Evolutionary conservation across 35 echinoderm and acorn worm genomes (phyloP).

Genomic region (Heliocidaris tuberculata): DNA sequence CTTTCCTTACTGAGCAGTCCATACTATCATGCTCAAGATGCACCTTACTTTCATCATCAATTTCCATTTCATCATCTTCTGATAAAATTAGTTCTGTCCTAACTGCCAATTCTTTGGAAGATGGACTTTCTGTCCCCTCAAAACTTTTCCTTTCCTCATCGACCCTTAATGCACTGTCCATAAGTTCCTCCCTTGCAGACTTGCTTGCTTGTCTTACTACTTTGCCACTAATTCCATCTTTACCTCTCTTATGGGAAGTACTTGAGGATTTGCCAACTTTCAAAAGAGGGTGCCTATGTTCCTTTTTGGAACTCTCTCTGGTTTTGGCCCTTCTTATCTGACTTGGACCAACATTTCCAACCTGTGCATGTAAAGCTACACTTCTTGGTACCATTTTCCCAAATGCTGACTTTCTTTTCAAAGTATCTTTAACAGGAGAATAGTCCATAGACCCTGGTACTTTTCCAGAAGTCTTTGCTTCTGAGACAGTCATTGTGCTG

Average conservation of each 20-base stretch:
- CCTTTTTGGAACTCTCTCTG: neutral
- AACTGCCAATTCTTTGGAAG: neutral
- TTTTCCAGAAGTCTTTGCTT: neutral
- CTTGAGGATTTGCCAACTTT: neutral
- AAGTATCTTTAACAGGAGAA: neutral
- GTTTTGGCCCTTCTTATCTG: neutral
- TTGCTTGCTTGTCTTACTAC: neutral
- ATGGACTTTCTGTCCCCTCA: neutral
- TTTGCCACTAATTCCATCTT: neutral
- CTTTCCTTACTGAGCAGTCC: neutral
- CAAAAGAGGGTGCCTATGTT: neutral
- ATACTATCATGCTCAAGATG: slow-evolving; percentile 2
- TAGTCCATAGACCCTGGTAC: neutral
- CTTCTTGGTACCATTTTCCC: slow-evolving; percentile 21
- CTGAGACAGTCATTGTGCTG: neutral
- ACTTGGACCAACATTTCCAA: slow-evolving; percentile 4
- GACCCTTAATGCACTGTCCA: neutral
- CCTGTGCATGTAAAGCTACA: neutral
- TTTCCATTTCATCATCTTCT: neutral
- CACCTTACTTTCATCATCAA: neutral
- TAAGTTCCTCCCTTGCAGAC: neutral
- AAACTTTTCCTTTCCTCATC: neutral
- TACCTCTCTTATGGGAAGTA: neutral
- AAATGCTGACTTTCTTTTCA: neutral
- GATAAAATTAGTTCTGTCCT: neutral